Evolutionary conservation across 2,797 vertebrate species (phyloP), one percentile per base, ranked within the genome.

Genomic region (Hypotaenidia philippensis): DNA sequence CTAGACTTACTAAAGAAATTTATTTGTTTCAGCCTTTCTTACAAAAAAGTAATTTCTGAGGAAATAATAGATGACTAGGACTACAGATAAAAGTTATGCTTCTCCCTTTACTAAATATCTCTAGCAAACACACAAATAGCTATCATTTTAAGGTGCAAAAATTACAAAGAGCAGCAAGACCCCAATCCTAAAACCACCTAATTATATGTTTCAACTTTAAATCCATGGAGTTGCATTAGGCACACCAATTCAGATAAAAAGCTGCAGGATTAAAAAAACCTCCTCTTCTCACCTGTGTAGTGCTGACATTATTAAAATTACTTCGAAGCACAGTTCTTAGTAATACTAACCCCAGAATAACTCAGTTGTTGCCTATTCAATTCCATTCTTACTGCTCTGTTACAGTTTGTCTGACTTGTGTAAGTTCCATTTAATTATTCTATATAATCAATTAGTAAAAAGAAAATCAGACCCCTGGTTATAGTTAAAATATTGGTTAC

Each of bases 11-110:
- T 71, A 72, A 74, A 96, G 40, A 72, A 94, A 90, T 49, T 10
- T 1, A 64, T 76, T 79, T 90, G 31, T 47, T 83, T 77, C 55
- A 61, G 9, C 29, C 45, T 68, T 89, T 71, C 55, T 61, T 69
- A 34, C 9, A 55, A 80, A 90, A 64, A 82, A 91, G 55, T 32
- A 56, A 86, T 87, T 93, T 92, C 52, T 83, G 61, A 83, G 61
- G 29, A 90, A 94, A 69, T 63, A 57, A 57, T 5, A 84, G 21
- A 83, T 59, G 50, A 66, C 23, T 76, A 53, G 27, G 13, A n/a
- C 36, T 74, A 76, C 21, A 63, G 27, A 88, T 32, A 56, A 59
- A 91, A 87, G 47, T 66, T 76, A 36, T 2, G 5, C 21, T 86
- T 74, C 44, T 88, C 70, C 14, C 26, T 56, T 69, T 47, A 49